Conservation (phyloP, 2,113 vertebrate genomes). For the Camelus dromedarius region DNA sequence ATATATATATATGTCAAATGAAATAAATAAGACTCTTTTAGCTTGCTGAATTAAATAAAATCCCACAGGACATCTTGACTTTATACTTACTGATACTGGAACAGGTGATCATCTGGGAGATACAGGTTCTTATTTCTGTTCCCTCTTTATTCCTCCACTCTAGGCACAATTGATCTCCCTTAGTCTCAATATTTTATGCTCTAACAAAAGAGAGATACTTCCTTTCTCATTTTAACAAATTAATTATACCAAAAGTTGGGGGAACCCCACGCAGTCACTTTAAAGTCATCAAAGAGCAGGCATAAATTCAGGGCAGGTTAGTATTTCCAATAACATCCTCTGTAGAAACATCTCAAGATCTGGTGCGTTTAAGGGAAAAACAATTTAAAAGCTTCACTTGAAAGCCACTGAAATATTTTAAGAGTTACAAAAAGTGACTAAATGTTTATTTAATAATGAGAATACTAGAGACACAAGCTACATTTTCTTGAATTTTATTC, state of each 20-base stretch:
- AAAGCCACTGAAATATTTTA: slow-evolving; percentile 14
- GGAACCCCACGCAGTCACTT: background rate
- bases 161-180: background rate
- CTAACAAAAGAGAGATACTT: background rate
- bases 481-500: background rate
- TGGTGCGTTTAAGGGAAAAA: background rate
- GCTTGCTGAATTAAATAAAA: background rate
- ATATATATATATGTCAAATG: background rate
- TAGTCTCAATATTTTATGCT: background rate
- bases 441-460: background rate
- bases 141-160: background rate
- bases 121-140: background rate
- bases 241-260: background rate
- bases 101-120: background rate
- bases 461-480: background rate
- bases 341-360: slow-evolving; percentile 19
- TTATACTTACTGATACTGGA: background rate
- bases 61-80: background rate
- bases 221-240: background rate
- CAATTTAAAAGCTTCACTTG: background rate
- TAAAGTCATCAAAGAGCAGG: background rate
- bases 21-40: background rate
- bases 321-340: background rate
- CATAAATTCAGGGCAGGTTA: background rate
- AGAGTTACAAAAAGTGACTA: background rate